Evolutionary conservation across 2,113 vertebrate species (phyloP).

Genomic region (Conger conger): DNA sequence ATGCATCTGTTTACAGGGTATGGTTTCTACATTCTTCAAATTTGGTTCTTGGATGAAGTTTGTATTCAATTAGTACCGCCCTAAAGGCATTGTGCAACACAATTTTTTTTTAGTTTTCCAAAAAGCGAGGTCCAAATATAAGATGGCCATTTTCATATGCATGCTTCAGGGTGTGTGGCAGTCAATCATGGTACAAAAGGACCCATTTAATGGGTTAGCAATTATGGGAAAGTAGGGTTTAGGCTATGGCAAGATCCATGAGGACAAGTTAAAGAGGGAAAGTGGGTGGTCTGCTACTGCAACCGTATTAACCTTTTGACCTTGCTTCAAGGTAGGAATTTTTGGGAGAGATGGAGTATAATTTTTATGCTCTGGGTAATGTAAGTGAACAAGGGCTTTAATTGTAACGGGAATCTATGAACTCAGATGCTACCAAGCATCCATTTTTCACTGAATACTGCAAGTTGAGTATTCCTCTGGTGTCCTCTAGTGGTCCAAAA

Average conservation of each 20-base stretch:
- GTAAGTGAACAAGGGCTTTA: background rate
- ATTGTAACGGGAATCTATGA: background rate
- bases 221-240: background rate
- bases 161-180: background rate
- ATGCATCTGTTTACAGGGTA: background rate
- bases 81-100: background rate
- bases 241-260: background rate
- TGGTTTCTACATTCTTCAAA: background rate
- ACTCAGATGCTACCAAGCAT: background rate
- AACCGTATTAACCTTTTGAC: conserved; percentile 14
- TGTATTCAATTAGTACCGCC: background rate
- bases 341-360: background rate
- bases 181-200: background rate
- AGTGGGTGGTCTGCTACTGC: background rate
- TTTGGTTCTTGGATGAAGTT: background rate
- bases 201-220: background rate
- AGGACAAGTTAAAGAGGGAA: background rate
- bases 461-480: conserved; percentile 6
- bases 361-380: background rate
- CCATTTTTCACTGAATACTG: background rate
- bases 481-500: conserved; percentile 5
- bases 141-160: background rate
- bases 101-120: background rate
- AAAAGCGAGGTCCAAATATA: background rate
- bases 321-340: background rate